A percentile compares a stretch with the other conserved stretches of the same genome.
These are phyloP conservation scores for Tipula helvola DNA, from an alignment of 2,888 invertebrate genomes.

Conservation along the genomic window DNA sequence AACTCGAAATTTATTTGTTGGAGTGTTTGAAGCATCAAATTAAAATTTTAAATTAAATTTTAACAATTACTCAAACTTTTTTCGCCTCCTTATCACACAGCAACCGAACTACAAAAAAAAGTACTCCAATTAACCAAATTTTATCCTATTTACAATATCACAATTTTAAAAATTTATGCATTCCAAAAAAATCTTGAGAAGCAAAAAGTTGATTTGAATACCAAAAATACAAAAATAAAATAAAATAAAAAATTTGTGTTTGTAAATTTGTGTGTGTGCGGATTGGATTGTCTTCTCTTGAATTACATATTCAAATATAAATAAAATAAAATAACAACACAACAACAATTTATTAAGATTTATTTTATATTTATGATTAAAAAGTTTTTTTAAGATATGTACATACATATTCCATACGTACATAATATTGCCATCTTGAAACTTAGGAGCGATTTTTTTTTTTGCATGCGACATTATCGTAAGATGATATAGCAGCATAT, in stretches of 20 bases:
- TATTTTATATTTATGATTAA: background rate
- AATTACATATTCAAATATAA: background rate
- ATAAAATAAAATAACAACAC: background rate
- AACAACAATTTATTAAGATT: background rate
- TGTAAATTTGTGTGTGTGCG: background rate
- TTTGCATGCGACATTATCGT: background rate
- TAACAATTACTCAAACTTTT: background rate
- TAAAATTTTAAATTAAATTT: background rate
- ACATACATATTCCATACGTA: background rate
- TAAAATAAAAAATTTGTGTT: background rate
- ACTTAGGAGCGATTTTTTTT: background rate
- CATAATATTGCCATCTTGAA: background rate
- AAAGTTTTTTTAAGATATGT: background rate
- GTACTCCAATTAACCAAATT: background rate
- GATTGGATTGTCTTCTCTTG: constrained; percentile 4
- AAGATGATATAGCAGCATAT: background rate
- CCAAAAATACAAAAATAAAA: background rate
- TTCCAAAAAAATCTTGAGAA: background rate
- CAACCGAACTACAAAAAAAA: background rate
- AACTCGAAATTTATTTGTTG: background rate
- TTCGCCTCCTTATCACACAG: background rate
- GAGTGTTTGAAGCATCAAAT: background rate
- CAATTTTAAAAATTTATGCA: background rate
- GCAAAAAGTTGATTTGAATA: background rate
- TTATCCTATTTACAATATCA: background rate